phyloP scores from a whole-genome alignment of 2,888 invertebrate species.

The Cephus pygmeus region DNA sequence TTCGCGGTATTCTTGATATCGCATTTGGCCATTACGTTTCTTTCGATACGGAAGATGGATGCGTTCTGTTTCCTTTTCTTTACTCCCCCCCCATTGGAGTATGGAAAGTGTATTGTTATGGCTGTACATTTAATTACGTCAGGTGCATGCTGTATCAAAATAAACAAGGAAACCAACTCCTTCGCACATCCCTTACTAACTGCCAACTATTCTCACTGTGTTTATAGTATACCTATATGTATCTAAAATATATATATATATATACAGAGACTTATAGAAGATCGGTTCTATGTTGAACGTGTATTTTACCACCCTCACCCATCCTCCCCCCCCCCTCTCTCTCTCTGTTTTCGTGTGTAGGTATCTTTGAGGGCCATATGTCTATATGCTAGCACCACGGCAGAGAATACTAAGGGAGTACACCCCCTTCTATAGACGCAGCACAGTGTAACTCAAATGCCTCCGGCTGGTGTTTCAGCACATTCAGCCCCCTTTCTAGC shows the following conservation, averaged over 20 bases:
- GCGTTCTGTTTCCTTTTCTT: background rate
- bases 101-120: conserved; percentile 22
- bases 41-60: background rate
- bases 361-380: conserved; percentile 16
- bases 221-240: background rate
- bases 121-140: conserved; percentile 48
- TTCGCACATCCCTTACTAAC: background rate
- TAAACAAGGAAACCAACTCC: conserved; percentile 29
- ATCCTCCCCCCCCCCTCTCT: no score
- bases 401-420: conserved; percentile 20
- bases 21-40: background rate
- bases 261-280: background rate
- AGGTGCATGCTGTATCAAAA: conserved; percentile 42
- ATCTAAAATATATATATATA: background rate
- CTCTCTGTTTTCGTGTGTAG: conserved; percentile 11
- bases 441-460: conserved; percentile 33
- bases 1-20: no score
- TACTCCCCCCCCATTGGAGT: background rate
- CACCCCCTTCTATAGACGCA: background rate
- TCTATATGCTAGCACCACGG: conserved; percentile 25
- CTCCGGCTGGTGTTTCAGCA: conserved; percentile 32
- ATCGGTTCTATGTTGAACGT: background rate
- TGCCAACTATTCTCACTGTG: background rate
- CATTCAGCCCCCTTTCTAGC: conserved; percentile 13
- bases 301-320: background rate